Evolutionary conservation across 1,140 invertebrate genomes (phyloP), one percentile per base, ranked within the genome.

Genomic region (Probaryconus sp.): DNA sequence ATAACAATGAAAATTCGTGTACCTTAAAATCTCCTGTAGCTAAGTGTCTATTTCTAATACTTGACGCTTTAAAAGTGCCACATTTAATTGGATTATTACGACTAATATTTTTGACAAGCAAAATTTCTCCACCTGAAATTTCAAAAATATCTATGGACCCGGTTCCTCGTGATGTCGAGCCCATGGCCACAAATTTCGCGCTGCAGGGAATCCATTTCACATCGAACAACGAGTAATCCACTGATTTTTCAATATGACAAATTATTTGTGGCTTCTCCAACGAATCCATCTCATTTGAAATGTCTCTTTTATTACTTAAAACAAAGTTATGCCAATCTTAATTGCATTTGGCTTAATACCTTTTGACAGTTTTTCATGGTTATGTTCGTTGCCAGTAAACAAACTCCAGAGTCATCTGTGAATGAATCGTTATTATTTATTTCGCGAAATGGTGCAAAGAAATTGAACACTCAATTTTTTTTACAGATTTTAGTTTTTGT

Each of bases 131-230:
- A 21, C 91, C 90, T 10, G 89, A 91, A 14, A 98, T 89, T 88
- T 96, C 93, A 83, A 93, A 97, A n/a, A 97, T 91, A 88, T 98
- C 93, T 69, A 98, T 86, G 10, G 94, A 91, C 0, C 97, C 97
- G 24, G 92, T 93, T 42, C 94, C 94, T 80, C 92, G 92, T 1
- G 96, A 92, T 82, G 94, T 90, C 35, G 92, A 94, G n/a, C 97
- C 97, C 26, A 98, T 88, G 17, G 94, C 91, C 51, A 97, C 92
- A 85, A 98, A 96, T 86, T 97, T 97, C 0, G 97, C 93, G 5
- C 95, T 96, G 76, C 92, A 93, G 1, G 97, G 97, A 78, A 99
- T 93, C 97, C 97, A 98, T 89, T 95, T 96, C n/a, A 92, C 90
- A 81, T 98, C 96, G 85, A 96, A 97, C 10, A 97, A 81, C 3